phyloP scores from a whole-genome alignment of 1,140 invertebrate genomes.

The Drosophila funebris region DNA sequence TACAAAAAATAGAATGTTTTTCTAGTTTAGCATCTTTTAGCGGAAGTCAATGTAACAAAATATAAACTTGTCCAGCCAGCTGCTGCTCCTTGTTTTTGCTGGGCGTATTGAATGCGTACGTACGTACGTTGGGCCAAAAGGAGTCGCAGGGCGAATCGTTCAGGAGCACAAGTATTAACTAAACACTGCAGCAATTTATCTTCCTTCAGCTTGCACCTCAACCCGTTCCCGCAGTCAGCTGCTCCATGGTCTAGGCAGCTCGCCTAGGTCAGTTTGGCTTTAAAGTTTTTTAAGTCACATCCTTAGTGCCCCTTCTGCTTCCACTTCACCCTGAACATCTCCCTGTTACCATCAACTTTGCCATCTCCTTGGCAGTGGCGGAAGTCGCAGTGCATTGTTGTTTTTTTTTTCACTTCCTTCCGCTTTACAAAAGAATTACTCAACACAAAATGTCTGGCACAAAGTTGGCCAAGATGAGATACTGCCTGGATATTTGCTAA shows the following conservation, averaged over 20 bases:
- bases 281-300: conserved; percentile 57
- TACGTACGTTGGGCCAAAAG: conserved; percentile 18
- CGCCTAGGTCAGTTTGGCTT: conserved; percentile 71
- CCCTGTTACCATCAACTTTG: no score
- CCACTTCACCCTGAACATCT: not conserved
- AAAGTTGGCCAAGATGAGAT: conserved; percentile 50
- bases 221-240: conserved; percentile 11
- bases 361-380: not conserved
- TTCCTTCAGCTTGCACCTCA: conserved; percentile 20
- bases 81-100: conserved; percentile 53
- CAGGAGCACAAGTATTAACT: conserved; percentile 68
- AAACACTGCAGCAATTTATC: conserved; percentile 80
- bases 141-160: conserved; percentile 18
- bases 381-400: conserved; percentile 66
- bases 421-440: conserved; percentile 80
- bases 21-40: conserved; percentile 75
- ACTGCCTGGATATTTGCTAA: not conserved
- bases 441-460: conserved; percentile 69
- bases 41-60: conserved; percentile 81
- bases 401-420: conserved; percentile 72
- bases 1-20: conserved; percentile 32
- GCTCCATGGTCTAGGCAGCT: conserved; percentile 19
- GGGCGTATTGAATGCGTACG: conserved; percentile 52
- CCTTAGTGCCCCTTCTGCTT: not conserved
- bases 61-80: conserved; percentile 79